Base-by-base conservation (phyloP, 1,140 invertebrate species). In the Subanguina moxae region DNA sequence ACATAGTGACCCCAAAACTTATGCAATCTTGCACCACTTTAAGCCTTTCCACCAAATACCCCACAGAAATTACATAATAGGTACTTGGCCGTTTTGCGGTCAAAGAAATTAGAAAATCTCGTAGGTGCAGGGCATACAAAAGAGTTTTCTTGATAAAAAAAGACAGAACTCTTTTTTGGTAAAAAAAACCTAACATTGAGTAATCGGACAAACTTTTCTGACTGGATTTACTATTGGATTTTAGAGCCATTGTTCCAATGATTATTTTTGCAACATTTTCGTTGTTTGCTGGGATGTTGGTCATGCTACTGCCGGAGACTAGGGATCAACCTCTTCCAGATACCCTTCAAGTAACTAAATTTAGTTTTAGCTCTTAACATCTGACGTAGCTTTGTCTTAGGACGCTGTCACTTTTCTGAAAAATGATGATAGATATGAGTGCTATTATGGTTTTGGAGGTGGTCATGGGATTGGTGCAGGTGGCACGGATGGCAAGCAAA, bases 241-340 rank as follows among this genome's bases (percentile, higher is more conserved):
- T n/a, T n/a, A n/a, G n/a, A 19, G 77, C 81, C n/a, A 74, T 83
- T 42, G 80, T 82, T 52, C 80, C 80, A 8, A 82, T 82, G 80
- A 82, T 82, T 17, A 82, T 82, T 45, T 82, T 82, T 62, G 70
- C 77, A 23, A 65, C 76, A 11, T 83, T 82, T 62, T 83, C 81
- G 1, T 62, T 83, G 17, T 69, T 82, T 52, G 81, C 81, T n/a
- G 80, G 77, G 21, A 71, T 73, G 45, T 32, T 83, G 9, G 81
- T 83, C 17, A 66, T 74, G 45, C 46, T 82, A 27, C 58, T 82
- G 23, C 81, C 81, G 13, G 80, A 82, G 62, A 82, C 80, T 8
- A 67, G 71, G 21, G 81, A 83, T 58, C 77, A 70, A 23, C 80
- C 80, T 43, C 59, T 82, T 38, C 80, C 80, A 64, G 15, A 63